These are phyloP conservation scores for Copidosoma aretas DNA, from an alignment of 2,888 invertebrate genomes.

Conservation along the genomic window DNA sequence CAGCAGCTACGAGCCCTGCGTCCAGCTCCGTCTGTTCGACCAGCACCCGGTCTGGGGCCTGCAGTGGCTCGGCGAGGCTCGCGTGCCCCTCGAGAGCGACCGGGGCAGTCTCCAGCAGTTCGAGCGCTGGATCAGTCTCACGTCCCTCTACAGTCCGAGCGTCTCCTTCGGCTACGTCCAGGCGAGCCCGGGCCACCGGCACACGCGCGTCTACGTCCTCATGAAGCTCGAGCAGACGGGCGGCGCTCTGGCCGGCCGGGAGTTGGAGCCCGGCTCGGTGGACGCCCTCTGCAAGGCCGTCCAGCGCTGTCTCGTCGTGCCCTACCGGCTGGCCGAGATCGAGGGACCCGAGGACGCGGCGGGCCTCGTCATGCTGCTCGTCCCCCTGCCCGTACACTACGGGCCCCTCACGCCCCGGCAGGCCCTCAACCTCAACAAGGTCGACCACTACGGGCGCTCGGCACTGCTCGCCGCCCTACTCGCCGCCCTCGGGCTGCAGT, in stretches of 20 bases:
- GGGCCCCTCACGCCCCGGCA: conserved; percentile 58
- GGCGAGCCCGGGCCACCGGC: conserved; percentile 55
- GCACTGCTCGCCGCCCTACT: conserved; percentile 54
- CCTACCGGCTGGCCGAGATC: conserved; percentile 54
- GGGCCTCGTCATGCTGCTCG: conserved; percentile 53
- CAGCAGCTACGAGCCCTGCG: conserved; percentile 46
- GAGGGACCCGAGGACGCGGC: conserved; percentile 54
- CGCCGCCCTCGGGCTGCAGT: conserved; percentile 52
- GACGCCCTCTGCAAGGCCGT: conserved; percentile 53
- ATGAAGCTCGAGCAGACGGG: conserved; percentile 56
- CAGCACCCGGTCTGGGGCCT: conserved; percentile 60
- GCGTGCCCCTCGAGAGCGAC: conserved; percentile 55
- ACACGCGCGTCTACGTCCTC: conserved; percentile 56
- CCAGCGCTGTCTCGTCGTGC: conserved; percentile 54
- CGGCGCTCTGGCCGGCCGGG: conserved; percentile 35
- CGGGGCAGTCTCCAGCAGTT: conserved; percentile 55
- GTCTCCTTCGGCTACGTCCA: conserved; percentile 58
- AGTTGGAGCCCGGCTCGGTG: conserved; percentile 47
- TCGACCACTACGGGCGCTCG: conserved; percentile 59
- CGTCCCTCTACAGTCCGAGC: conserved; percentile 54
- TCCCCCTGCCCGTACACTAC: conserved; percentile 53
- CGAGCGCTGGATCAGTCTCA: conserved; percentile 58
- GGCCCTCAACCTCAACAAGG: conserved; percentile 57
- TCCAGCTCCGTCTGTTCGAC: conserved; percentile 57
- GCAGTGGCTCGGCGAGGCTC: conserved; percentile 59